Evolutionary conservation across 2,113 vertebrate genomes (phyloP).

Genomic region (Callipepla squamata): DNA sequence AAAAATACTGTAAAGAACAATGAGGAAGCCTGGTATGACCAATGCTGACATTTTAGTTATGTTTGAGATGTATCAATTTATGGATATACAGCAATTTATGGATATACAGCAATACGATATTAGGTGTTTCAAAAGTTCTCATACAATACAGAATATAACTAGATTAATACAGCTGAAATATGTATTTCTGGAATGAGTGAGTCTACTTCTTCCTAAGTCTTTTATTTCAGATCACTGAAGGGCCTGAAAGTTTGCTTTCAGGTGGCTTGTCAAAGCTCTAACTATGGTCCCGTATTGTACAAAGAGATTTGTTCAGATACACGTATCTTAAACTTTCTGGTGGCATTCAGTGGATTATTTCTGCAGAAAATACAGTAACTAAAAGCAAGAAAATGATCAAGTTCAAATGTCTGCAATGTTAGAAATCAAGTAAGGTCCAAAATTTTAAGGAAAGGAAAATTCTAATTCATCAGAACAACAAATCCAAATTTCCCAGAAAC

Average conservation of each 20-base stretch:
- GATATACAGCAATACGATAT: neutral
- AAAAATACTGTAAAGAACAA: slow-evolving; percentile 24
- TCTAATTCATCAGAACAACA: neutral
- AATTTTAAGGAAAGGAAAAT: neutral
- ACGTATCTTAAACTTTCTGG: neutral
- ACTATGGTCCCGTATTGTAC: neutral
- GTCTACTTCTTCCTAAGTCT: neutral
- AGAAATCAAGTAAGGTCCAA: neutral
- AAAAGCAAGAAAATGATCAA: neutral
- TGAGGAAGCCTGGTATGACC: neutral
- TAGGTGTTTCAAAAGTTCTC: neutral
- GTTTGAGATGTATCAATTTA: neutral
- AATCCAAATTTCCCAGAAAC: neutral
- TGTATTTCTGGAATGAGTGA: neutral
- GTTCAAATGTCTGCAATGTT: neutral
- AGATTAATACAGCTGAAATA: neutral
- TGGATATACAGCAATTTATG: neutral
- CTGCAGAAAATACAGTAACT: neutral
- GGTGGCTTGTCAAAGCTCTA: neutral
- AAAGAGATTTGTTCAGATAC: neutral
- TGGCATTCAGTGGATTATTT: neutral
- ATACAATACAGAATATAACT: neutral
- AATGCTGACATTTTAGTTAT: slow-evolving; percentile 10
- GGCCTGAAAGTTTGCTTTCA: neutral
- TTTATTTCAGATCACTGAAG: neutral